Evolutionary conservation across 2,797 vertebrate genomes (phyloP).

Genomic region (Myotis myotis): DNA sequence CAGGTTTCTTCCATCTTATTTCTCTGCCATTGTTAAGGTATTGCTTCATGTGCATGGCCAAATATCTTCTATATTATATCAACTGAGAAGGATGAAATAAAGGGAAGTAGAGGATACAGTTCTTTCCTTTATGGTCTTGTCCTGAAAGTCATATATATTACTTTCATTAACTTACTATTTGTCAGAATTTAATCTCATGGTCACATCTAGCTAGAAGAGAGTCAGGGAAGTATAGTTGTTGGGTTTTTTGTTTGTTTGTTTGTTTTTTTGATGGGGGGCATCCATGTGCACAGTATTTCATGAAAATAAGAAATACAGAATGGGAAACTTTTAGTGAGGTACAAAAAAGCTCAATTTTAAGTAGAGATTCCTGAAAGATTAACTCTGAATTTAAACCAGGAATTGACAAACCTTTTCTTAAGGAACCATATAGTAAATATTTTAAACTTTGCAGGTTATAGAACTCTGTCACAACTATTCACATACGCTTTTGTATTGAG

Average conservation of each 20-base stretch:
- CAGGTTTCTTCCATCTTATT: not conserved
- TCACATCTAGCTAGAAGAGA: not conserved
- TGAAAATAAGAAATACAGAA: not conserved
- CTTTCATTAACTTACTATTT: slow-evolving; percentile 13
- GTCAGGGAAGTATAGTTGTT: not conserved
- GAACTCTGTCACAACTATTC: not conserved
- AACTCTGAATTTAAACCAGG: not conserved
- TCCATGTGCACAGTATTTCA: not conserved
- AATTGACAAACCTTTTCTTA: not conserved
- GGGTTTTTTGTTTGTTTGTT: not conserved
- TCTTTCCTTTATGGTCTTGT: not conserved
- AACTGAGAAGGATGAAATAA: not conserved
- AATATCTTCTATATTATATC: not conserved
- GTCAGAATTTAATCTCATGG: not conserved
- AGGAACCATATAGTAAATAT: not conserved
- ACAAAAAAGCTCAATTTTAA: not conserved
- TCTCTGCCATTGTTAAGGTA: not conserved
- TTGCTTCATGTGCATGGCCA: not conserved
- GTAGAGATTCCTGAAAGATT: slow-evolving; percentile 1
- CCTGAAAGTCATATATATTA: not conserved
- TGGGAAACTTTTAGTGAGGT: not conserved
- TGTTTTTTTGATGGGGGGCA: not conserved
- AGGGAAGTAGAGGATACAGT: not conserved
- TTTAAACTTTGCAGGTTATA: not conserved
- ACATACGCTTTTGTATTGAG: not conserved